A percentile compares a stretch with the other conserved stretches of the same genome.
These are phyloP conservation scores for Paragorgia papillata DNA, from an alignment of 92 coral and sea anemone genomes.

Conservation along the genomic window DNA sequence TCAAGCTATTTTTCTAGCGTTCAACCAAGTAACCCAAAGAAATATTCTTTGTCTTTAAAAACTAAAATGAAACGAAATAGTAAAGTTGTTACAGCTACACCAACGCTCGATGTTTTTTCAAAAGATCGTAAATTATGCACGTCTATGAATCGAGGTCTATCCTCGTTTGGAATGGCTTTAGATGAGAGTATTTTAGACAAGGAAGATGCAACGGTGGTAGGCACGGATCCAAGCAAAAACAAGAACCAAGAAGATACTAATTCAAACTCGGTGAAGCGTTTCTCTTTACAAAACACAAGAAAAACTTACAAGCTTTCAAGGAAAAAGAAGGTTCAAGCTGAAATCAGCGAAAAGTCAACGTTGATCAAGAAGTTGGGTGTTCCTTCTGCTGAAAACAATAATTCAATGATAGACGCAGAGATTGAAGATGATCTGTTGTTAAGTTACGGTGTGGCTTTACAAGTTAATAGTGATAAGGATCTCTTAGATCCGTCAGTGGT, in stretches of 20 bases:
- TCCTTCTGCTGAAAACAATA: not conserved
- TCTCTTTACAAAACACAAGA: slow-evolving; percentile 3
- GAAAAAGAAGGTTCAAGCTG: not conserved
- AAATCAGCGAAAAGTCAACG: not conserved
- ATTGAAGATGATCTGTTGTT: not conserved
- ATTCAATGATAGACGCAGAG: not conserved
- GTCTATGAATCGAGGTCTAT: no score
- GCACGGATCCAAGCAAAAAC: not conserved
- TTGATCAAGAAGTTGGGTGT: not conserved
- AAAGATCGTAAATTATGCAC: no score
- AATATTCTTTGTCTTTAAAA: not conserved
- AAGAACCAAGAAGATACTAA: not conserved
- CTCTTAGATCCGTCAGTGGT: not conserved
- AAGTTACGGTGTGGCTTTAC: not conserved
- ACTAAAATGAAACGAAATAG: not conserved
- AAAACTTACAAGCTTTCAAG: slow-evolving; percentile 22
- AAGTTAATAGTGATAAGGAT: no score
- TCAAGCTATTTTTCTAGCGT: not conserved
- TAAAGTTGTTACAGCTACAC: not conserved
- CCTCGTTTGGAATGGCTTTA: no score
- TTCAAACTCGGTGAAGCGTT: not conserved
- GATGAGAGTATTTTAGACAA: not conserved
- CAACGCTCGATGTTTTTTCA: no score
- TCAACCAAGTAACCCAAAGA: not conserved
- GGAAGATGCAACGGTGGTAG: not conserved